Conservation (phyloP, 2,888 invertebrate genomes). For the Ctenicera cuprea region DNA sequence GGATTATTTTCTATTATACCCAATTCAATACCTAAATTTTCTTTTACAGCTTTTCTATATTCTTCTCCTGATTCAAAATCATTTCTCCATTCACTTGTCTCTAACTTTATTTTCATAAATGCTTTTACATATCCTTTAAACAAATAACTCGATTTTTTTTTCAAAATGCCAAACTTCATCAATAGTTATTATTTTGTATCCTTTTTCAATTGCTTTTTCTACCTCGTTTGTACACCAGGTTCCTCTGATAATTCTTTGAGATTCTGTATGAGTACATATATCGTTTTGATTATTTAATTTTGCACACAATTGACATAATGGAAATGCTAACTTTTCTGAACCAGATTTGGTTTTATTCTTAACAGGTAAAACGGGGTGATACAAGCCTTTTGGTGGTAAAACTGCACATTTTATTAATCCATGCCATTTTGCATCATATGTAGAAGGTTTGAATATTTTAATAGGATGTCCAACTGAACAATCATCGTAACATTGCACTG, state of each 20-base stretch:
- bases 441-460: slow-evolving; percentile 39
- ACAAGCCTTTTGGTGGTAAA: slow-evolving; percentile 53
- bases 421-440: slow-evolving; percentile 56
- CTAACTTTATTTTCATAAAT: slow-evolving; percentile 54
- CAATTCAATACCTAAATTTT: slow-evolving; percentile 55
- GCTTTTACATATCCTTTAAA: slow-evolving; percentile 43
- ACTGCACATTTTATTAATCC: slow-evolving; percentile 58
- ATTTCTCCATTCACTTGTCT: slow-evolving; percentile 45
- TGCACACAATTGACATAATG: slow-evolving; percentile 49
- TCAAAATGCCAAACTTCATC: slow-evolving; percentile 56
- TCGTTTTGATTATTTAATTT: slow-evolving; percentile 49
- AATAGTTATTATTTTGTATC: slow-evolving; percentile 56
- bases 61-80: slow-evolving; percentile 49
- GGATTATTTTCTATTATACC: slow-evolving; percentile 56
- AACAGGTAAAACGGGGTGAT: slow-evolving; percentile 54
- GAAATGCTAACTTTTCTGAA: background rate
- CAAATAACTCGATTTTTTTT: slow-evolving; percentile 47
- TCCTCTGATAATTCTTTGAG: slow-evolving; percentile 26
- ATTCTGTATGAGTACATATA: slow-evolving; percentile 31
- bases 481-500: slow-evolving; percentile 54
- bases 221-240: slow-evolving; percentile 39
- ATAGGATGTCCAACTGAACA: too few species aligned
- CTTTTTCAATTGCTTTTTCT: slow-evolving; percentile 53
- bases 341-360: slow-evolving; percentile 49
- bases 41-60: slow-evolving; percentile 52